phyloP scores from a whole-genome alignment of 1,140 invertebrate species.

The Phocides pigmalion region DNA sequence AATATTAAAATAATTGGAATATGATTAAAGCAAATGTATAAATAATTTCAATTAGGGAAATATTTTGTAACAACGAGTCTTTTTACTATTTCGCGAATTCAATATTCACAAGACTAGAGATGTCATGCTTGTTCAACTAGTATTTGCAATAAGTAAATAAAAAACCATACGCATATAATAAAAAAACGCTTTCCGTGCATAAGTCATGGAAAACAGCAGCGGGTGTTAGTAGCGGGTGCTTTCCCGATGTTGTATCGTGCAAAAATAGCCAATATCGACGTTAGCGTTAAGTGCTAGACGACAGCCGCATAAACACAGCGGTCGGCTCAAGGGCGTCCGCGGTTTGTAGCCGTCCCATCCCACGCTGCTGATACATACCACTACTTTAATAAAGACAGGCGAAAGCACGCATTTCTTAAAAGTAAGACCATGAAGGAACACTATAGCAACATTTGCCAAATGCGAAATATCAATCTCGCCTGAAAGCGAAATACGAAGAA shows the following conservation, averaged over 20 bases:
- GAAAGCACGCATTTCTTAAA: background rate
- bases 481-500: too few relatives aligned
- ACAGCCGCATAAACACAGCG: conserved; percentile 77
- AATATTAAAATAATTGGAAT: too few relatives aligned
- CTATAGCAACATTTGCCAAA: too few relatives aligned
- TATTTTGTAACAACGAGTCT: too few relatives aligned
- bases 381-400: conserved; percentile 1
- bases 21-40: too few relatives aligned
- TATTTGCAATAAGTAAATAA: too few relatives aligned
- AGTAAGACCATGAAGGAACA: background rate
- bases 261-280: conserved; percentile 79
- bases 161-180: background rate
- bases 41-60: too few relatives aligned
- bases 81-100: too few relatives aligned
- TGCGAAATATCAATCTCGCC: too few relatives aligned
- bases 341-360: conserved; percentile 60
- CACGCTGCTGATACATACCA: conserved; percentile 43
- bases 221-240: conserved; percentile 47
- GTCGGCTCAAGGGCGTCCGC: conserved; percentile 63
- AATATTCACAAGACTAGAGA: too few relatives aligned
- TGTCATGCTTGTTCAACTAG: too few relatives aligned
- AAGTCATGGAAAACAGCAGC: conserved; percentile 25
- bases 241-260: conserved; percentile 59
- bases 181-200: conserved; percentile 24
- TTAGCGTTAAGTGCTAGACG: conserved; percentile 79